Conservation (phyloP, 2,113 vertebrate genomes). For the Tetrax tetrax region DNA sequence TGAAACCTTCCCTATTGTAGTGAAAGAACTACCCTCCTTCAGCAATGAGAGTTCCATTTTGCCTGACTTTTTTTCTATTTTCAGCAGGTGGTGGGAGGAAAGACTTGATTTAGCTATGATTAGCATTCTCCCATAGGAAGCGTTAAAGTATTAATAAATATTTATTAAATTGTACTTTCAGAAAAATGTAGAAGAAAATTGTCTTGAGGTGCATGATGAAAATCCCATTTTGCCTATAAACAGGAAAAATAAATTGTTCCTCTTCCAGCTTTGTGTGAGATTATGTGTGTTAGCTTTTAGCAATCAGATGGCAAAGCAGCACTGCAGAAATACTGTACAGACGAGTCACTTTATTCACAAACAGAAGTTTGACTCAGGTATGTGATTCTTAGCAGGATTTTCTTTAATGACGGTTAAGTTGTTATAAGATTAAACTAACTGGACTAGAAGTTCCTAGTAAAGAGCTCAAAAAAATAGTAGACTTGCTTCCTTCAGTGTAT, state of each 20-base stretch:
- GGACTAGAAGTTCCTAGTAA: neutral
- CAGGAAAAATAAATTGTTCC: neutral
- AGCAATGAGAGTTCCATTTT: neutral
- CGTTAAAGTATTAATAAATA: slow-evolving; percentile 49
- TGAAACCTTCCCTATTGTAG: neutral
- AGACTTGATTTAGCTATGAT: neutral
- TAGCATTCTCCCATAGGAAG: neutral
- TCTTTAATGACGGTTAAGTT: neutral
- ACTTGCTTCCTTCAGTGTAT: neutral
- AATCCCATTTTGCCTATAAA: neutral
- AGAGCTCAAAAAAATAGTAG: neutral
- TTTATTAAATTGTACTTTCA: slow-evolving; percentile 37
- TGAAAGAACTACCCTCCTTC: neutral
- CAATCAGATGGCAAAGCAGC: neutral
- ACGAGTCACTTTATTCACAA: neutral
- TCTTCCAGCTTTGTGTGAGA: neutral
- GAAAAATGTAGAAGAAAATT: slow-evolving; percentile 45
- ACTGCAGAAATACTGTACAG: neutral
- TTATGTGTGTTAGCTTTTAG: neutral
- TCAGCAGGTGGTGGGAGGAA: neutral
- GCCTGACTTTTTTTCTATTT: neutral
- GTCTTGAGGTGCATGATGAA: neutral
- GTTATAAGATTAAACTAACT: neutral
- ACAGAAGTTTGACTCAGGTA: neutral
- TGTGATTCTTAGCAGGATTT: neutral